Evolutionary conservation across 2,797 vertebrate genomes (phyloP), one percentile per base, ranked within the genome.

Genomic region (Crenuchus spilurus): DNA sequence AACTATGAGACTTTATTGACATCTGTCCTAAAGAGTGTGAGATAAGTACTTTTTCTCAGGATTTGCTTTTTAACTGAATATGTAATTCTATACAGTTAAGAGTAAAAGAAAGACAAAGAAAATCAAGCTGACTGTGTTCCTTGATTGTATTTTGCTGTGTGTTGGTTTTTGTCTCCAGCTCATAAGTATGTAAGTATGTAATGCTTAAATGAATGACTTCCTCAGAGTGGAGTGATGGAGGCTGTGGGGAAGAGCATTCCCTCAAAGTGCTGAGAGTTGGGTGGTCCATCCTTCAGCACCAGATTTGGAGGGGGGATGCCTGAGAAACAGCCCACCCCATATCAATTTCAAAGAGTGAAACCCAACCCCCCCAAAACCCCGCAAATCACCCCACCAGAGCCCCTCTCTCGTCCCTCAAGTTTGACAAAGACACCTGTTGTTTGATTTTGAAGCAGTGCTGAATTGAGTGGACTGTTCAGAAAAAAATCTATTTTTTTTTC

Each of bases 401-500:
- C 89, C 79, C 58, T 76, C 57, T 61, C 71, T 79, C 70, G 48
- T 69, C 75, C 74, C 76, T 77, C 75, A 33, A 74, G 83, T 82
- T 73, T 86, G 87, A 94, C 92, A 94, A 94, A 92, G 90, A 91
- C 92, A 94, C 92, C 92, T 94, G 92, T 94, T 93, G 92, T 94
- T 92, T 85, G 24, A 77, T 85, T 87, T 83, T 77, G 61, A 80
- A 72, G 75, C 69, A 76, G 49, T 76, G 51, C 75, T 87, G 88
- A 86, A 92, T 87, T 88, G 88, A 83, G 88, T 80, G 84, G 88
- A 82, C 86, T 90, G 88, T 90, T 91, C 88, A 78, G 77, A 22
- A 46, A 80, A 83, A 87, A 90, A 88, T 88, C 4, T 31, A 8
- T 18, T 31, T 10, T 30, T 52, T 65, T 22, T 48, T 14, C 62